Conservation (phyloP, 1,140 invertebrate species). For the Lepidotrigona ventralis region DNA sequence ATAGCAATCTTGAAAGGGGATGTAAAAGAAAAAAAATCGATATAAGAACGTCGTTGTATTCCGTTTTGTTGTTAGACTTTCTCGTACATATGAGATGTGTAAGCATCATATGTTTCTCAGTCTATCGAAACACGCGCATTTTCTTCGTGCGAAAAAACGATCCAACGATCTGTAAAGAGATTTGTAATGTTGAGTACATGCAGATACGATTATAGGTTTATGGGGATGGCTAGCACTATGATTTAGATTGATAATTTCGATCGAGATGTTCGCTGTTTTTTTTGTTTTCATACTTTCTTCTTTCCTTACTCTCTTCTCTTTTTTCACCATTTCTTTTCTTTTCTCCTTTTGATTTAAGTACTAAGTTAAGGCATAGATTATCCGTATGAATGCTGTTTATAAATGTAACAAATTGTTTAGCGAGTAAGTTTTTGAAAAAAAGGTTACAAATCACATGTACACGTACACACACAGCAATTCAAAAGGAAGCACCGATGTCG, state of each 20-base stretch:
- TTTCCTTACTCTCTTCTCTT: not conserved
- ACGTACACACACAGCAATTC: not conserved
- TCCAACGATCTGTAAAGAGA: not conserved
- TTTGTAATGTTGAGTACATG: constrained; percentile 18
- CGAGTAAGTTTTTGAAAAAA: constrained; percentile 58
- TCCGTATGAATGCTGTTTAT: constrained; percentile 60
- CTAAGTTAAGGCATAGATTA: constrained; percentile 60
- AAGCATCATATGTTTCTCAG: not conserved
- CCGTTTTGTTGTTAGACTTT: not conserved
- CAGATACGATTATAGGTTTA: constrained; percentile 56
- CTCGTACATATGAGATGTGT: not conserved
- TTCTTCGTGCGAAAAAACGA: not conserved
- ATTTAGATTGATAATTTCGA: constrained; percentile 35
- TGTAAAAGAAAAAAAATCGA: not conserved
- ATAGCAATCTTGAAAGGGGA: not conserved
- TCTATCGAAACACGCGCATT: not conserved
- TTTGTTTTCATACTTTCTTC: constrained; percentile 37
- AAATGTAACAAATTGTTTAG: constrained; percentile 63
- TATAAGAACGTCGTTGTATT: too few relatives aligned
- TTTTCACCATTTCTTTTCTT: not conserved
- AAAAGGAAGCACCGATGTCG: constrained; percentile 2
- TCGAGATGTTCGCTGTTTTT: constrained; percentile 27
- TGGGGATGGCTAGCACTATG: constrained; percentile 48
- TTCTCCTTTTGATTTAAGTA: constrained; percentile 31
- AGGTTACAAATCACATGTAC: constrained; percentile 35